These are phyloP conservation scores for Callinectes sapidus DNA, from an alignment of 2,888 invertebrate genomes.

Conservation along the genomic window DNA sequence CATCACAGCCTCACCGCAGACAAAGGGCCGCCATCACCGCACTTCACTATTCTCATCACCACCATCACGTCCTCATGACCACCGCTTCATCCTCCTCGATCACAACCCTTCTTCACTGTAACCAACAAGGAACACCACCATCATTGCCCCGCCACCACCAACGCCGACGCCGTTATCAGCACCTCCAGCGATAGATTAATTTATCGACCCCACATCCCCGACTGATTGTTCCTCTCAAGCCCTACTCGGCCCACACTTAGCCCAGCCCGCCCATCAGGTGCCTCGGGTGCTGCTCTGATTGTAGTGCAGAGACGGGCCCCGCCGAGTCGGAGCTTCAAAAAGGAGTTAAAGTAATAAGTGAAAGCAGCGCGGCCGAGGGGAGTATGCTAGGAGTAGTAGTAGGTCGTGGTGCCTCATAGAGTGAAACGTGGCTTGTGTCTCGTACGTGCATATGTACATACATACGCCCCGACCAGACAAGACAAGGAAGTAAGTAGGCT, in stretches of 20 bases:
- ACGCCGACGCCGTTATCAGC: conserved; percentile 5
- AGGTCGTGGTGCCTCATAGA: conserved; percentile 2
- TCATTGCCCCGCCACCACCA: conserved; percentile 20
- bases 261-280: conserved; percentile 30
- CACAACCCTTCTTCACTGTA: conserved; percentile 14
- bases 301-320: neutral
- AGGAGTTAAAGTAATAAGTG: conserved; percentile 31
- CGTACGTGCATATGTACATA: no score
- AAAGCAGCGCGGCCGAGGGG: neutral
- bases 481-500: conserved; percentile 9
- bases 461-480: neutral
- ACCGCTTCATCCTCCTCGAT: neutral
- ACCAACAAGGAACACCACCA: conserved; percentile 35
- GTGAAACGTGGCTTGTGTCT: conserved; percentile 25
- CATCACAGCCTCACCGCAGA: neutral
- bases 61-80: conserved; percentile 30
- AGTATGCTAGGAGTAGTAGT: neutral
- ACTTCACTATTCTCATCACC: conserved; percentile 23
- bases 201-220: conserved; percentile 20
- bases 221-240: conserved; percentile 33
- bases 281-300: conserved; percentile 13
- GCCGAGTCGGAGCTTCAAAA: neutral
- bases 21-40: conserved; percentile 2
- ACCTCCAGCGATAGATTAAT: conserved; percentile 46
- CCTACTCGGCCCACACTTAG: conserved; percentile 16